phyloP scores from a whole-genome alignment of 2,113 vertebrate genomes.

The Ageneiosus marmoratus region DNA sequence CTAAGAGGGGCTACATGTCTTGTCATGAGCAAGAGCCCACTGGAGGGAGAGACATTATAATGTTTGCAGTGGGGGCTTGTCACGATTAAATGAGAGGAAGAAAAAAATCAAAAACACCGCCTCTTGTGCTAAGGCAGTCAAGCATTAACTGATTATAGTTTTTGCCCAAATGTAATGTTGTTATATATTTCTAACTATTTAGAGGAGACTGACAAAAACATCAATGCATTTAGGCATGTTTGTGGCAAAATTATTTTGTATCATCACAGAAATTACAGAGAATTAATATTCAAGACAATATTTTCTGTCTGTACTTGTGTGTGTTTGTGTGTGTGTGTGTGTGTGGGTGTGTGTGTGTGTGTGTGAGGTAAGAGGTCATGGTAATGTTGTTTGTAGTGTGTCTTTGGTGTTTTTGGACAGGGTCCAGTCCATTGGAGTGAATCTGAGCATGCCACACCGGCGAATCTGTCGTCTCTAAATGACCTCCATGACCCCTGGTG shows the following conservation, averaged over 20 bases:
- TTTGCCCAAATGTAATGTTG: constrained; percentile 13
- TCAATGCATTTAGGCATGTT: constrained; percentile 12
- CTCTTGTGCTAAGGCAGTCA: constrained; percentile 27
- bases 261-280: not conserved
- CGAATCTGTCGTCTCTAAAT: constrained; percentile 69
- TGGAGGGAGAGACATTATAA: constrained; percentile 65
- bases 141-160: constrained; percentile 26
- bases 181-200: constrained; percentile 19
- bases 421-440: constrained; percentile 82
- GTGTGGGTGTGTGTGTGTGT: constrained; percentile 28
- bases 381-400: constrained; percentile 75
- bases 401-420: constrained; percentile 77
- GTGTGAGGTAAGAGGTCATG: constrained; percentile 42
- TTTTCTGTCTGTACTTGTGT: not conserved
- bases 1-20: constrained; percentile 77
- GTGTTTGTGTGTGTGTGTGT: no score
- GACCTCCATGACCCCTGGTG: constrained; percentile 62
- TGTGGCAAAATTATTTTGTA: not conserved
- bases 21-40: constrained; percentile 72
- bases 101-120: constrained; percentile 38
- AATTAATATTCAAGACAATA: not conserved
- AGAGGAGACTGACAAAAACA: not conserved
- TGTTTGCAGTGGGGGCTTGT: constrained; percentile 70
- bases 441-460: constrained; percentile 77
- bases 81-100: constrained; percentile 69